Conservation (phyloP, 2,113 vertebrate genomes). For the Nesogale talazaci region DNA sequence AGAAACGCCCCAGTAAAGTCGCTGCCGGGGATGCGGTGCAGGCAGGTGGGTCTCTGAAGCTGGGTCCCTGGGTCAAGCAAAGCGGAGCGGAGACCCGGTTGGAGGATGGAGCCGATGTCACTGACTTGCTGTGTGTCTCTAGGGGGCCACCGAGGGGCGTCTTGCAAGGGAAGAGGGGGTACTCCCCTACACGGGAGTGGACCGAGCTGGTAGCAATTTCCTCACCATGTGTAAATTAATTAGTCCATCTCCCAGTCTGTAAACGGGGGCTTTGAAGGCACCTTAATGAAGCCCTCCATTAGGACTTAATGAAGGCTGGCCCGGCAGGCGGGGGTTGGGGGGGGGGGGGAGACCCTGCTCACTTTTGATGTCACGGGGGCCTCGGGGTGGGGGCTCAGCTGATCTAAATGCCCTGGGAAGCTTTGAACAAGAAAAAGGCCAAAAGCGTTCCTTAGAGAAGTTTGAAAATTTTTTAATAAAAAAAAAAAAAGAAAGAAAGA, state of each 20-base stretch:
- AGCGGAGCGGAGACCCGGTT: not conserved
- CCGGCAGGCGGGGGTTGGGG: constrained; percentile 91
- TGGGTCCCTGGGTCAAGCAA: not conserved
- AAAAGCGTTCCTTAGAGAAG: constrained; percentile 91
- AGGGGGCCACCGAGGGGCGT: constrained; percentile 66
- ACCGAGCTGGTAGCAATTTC: constrained; percentile 97
- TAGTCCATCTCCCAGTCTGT: constrained; percentile 97
- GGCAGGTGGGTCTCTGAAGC: too few species aligned
- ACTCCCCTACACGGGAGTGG: constrained; percentile 86
- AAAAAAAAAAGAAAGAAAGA: constrained; percentile 62
- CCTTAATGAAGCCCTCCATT: constrained; percentile 97
- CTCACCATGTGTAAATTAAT: constrained; percentile 99
- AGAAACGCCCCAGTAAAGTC: too few species aligned
- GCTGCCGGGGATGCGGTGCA: too few species aligned
- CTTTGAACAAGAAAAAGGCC: constrained; percentile 77
- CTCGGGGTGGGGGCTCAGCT: constrained; percentile 89
- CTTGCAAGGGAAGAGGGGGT: constrained; percentile 89
- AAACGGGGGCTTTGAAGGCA: constrained; percentile 95
- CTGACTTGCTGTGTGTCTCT: not conserved
- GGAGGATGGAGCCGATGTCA: not conserved
- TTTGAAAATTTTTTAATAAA: constrained; percentile 89
- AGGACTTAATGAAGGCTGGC: constrained; percentile 90
- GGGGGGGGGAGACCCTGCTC: constrained; percentile 79
- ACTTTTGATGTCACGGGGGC: constrained; percentile 93
- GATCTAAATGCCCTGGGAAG: constrained; percentile 92